Evolutionary conservation across 1,140 invertebrate species (phyloP).

Genomic region (Hycleus cichorii): DNA sequence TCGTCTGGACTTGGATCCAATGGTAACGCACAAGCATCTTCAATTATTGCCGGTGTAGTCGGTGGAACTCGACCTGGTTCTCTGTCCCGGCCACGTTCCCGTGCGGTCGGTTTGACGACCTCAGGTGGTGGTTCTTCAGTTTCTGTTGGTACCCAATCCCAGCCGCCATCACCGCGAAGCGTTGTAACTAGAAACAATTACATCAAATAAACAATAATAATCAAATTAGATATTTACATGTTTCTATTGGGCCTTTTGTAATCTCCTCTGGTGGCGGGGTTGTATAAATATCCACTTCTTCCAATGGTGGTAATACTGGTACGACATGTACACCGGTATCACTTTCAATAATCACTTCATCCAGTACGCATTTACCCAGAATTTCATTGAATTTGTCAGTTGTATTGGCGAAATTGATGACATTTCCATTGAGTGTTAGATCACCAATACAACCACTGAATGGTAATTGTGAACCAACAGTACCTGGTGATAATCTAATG

Average conservation of each 20-base stretch:
- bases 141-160: constrained; percentile 10
- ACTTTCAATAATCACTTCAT: constrained; percentile 19
- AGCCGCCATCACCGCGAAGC: constrained; percentile 32
- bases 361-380: constrained; percentile 55
- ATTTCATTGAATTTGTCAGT: constrained; percentile 55
- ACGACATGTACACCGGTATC: constrained; percentile 2
- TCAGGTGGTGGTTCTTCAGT: neutral
- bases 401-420: constrained; percentile 74
- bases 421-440: constrained; percentile 70
- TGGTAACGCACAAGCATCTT: constrained; percentile 26
- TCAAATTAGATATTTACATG: constrained; percentile 10
- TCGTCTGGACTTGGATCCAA: constrained; percentile 17
- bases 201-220: neutral
- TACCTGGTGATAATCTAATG: constrained; percentile 41
- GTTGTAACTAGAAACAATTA: constrained; percentile 7
- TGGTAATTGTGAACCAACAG: constrained; percentile 41
- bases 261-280: constrained; percentile 18
- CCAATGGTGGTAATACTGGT: constrained; percentile 18
- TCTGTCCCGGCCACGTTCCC: neutral
- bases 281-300: neutral
- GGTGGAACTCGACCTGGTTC: constrained; percentile 6
- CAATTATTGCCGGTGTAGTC: constrained; percentile 17
- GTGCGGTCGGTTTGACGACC: neutral
- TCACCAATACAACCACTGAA: constrained; percentile 85
- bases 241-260: constrained; percentile 16